phyloP scores from a whole-genome alignment of 2,888 invertebrate genomes.

The Parasteatoda lunata region DNA sequence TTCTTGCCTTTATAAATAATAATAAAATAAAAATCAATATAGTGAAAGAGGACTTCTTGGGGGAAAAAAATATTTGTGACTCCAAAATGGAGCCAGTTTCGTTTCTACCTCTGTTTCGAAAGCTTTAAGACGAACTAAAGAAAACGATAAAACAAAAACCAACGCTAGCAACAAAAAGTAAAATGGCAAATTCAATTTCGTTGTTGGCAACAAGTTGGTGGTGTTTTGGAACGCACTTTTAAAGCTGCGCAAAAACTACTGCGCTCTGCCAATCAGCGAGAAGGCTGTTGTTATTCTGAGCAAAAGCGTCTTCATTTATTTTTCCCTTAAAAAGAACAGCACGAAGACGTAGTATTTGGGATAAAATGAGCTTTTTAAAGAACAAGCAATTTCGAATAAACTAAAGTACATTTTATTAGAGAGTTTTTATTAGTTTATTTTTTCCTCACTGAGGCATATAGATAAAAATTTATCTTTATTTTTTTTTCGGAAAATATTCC shows the following conservation, averaged over 20 bases:
- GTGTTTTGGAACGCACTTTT: conserved; percentile 34
- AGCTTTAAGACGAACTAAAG: conserved; percentile 32
- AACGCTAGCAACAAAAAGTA: conserved; percentile 19
- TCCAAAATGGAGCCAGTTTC: neutral
- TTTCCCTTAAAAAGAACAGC: neutral
- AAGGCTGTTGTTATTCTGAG: neutral
- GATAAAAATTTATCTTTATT: too few relatives aligned
- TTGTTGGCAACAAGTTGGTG: conserved; percentile 53
- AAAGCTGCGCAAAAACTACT: conserved; percentile 37
- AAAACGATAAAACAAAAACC: conserved; percentile 36
- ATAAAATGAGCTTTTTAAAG: neutral
- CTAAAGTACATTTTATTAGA: neutral
- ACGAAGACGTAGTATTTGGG: neutral
- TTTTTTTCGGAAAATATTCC: too few relatives aligned
- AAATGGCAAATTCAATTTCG: conserved; percentile 60
- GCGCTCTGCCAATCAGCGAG: conserved; percentile 24
- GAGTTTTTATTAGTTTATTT: too few relatives aligned
- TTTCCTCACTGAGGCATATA: too few relatives aligned
- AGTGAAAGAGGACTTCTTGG: too few relatives aligned
- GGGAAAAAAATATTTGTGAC: neutral
- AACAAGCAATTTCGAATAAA: neutral
- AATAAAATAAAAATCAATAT: too few relatives aligned
- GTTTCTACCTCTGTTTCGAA: neutral
- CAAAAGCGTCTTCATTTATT: neutral
- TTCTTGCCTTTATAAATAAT: too few relatives aligned